Conservation (phyloP, 2,797 vertebrate species). For the Decapterus maruadsi region DNA sequence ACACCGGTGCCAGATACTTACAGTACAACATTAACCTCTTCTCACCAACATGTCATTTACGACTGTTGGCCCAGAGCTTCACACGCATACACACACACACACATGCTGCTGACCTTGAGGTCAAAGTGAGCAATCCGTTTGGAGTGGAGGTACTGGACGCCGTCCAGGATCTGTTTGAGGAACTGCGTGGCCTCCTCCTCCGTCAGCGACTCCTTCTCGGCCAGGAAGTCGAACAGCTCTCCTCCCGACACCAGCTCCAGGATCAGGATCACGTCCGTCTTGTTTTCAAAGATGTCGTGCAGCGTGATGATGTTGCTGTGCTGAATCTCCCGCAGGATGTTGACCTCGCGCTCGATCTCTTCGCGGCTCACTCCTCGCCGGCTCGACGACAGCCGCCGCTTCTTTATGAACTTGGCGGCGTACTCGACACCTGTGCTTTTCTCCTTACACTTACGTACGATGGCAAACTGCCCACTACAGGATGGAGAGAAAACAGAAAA, state of each 20-base stretch:
- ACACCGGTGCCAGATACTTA: not conserved
- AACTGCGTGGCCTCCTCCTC: slow-evolving; percentile 99
- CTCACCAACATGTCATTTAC: slow-evolving; percentile 27
- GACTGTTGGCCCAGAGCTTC: not conserved
- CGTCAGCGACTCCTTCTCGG: slow-evolving; percentile 96
- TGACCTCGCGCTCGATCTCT: slow-evolving; percentile 97
- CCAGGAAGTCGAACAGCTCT: slow-evolving; percentile 98
- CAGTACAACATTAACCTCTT: not conserved
- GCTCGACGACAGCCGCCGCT: slow-evolving; percentile 95
- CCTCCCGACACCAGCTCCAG: slow-evolving; percentile 97
- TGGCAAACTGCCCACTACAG: slow-evolving; percentile 95
- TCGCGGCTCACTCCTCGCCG: slow-evolving; percentile 96
- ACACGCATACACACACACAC: not conserved
- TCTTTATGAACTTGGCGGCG: slow-evolving; percentile 98
- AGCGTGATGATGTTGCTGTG: slow-evolving; percentile 99
- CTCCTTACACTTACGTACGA: slow-evolving; percentile 95
- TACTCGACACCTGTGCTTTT: slow-evolving; percentile 89
- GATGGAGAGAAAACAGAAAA: not conserved
- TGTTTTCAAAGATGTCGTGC: slow-evolving; percentile 98
- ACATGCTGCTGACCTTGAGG: slow-evolving; percentile 90
- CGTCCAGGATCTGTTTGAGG: slow-evolving; percentile 98
- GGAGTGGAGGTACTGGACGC: slow-evolving; percentile 96
- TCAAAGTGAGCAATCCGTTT: slow-evolving; percentile 98
- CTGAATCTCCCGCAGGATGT: slow-evolving; percentile 96
- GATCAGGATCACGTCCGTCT: slow-evolving; percentile 97